Evolutionary conservation across 2,797 vertebrate species (phyloP), one percentile per base, ranked within the genome.

Genomic region (Danio aesculapii): DNA sequence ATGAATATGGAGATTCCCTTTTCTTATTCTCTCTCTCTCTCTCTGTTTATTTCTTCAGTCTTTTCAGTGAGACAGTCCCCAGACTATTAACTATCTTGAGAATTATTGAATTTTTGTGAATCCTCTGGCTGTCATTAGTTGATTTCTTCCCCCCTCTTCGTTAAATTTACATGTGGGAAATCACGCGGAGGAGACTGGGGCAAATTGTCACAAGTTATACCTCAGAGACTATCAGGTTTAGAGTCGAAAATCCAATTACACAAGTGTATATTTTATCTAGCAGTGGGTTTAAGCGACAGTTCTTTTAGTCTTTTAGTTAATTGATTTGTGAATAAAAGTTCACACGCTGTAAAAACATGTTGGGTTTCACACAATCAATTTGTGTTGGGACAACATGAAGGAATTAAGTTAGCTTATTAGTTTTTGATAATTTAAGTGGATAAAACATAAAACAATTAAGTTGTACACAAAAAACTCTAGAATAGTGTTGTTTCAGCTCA

Each of bases 1-100:
- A 79, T 77, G 17, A 78, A 82, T 72, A 77, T 71, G 53, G 81
- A 87, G 86, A 86, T 75, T 84, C 58, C 19, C 59, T 30, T 68
- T 44, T 10, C 68, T 61, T 14, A 57, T 55, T 84, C 67, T 68
- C 55, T 84, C 62, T 68, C 62, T 68, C 14, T 86, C 75, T 58
- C 75, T 44, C 53, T 64, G 73, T 39, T 55, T 49, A 9, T 73
- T 82, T 84, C 74, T 85, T 12, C 75, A 77, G 88, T 59, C 46
- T 59, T 30, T 30, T 63, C 57, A 39, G 70, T 67, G 55, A 73
- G 62, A 50, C 8, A 12, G 57, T 64, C 58, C 41, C n/a, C 47
- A 6, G 63, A 62, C 59, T 16, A 13, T 64, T 44, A 64, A 49
- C 41, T 64, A 39, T 73, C 59, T 64, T 64, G 41, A 57, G 41